Conservation (phyloP, 2,888 invertebrate species). For the Saturnia japonica region DNA sequence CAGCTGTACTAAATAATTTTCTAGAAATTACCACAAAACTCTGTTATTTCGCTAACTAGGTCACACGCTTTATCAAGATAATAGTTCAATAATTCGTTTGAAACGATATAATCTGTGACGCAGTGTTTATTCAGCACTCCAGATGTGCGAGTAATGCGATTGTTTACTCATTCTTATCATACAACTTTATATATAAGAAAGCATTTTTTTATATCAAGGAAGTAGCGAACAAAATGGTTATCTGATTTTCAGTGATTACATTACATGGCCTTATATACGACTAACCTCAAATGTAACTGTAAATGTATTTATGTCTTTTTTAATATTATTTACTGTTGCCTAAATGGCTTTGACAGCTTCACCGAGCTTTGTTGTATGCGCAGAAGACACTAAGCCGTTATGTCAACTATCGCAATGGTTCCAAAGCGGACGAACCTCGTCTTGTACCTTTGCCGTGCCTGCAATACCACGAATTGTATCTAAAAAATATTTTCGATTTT, state of each 20-base stretch:
- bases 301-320: too few species aligned
- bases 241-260: not conserved
- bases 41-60: conserved; percentile 51
- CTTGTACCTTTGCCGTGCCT: too few species aligned
- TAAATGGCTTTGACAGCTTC: too few species aligned
- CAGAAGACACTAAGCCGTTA: too few species aligned
- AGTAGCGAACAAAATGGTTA: not conserved
- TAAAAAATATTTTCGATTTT: too few species aligned
- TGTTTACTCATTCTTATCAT: conserved; percentile 16
- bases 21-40: conserved; percentile 20
- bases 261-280: not conserved
- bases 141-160: conserved; percentile 29
- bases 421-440: too few species aligned
- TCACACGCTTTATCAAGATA: conserved; percentile 58
- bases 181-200: conserved; percentile 6
- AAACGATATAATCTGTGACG: conserved; percentile 52
- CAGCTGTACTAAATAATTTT: not conserved
- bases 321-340: too few species aligned
- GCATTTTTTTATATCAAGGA: conserved; percentile 1
- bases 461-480: too few species aligned
- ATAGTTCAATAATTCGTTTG: conserved; percentile 64
- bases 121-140: conserved; percentile 65
- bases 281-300: too few species aligned
- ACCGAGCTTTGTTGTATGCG: too few species aligned
- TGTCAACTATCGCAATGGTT: too few species aligned